phyloP scores from a whole-genome alignment of 2,888 invertebrate genomes.

The Leucophenga maculata region DNA sequence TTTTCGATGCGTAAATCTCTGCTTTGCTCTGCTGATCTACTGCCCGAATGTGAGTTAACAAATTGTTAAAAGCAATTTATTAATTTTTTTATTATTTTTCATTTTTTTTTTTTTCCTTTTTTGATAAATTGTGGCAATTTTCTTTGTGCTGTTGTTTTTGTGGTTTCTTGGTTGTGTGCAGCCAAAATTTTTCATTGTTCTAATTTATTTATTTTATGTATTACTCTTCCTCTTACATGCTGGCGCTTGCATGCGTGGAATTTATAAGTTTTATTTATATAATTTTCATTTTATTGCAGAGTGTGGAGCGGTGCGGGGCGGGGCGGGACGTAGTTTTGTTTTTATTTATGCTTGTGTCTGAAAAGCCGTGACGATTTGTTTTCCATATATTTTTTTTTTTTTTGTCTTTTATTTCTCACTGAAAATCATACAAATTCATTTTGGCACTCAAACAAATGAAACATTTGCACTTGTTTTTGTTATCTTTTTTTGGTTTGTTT shows the following conservation, averaged over 20 bases:
- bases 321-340: background rate
- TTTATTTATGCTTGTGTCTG: background rate
- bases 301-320: too few species aligned
- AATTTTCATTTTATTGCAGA: background rate
- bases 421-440: background rate
- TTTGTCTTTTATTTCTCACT: background rate
- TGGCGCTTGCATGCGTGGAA: constrained; percentile 13
- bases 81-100: background rate
- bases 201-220: background rate
- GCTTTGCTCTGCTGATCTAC: constrained; percentile 16
- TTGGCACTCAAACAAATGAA: constrained; percentile 5
- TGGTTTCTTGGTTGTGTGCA: constrained; percentile 3
- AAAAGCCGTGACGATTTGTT: background rate
- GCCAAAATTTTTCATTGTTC: background rate
- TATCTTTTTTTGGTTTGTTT: background rate
- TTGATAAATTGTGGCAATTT: constrained; percentile 50
- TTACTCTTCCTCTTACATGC: background rate
- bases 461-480: background rate
- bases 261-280: constrained; percentile 19
- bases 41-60: constrained; percentile 37
- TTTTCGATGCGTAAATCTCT: constrained; percentile 1
- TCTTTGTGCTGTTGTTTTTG: constrained; percentile 43
- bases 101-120: constrained; percentile 35
- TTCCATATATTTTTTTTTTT: too few species aligned
- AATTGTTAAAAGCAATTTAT: constrained; percentile 47